These are phyloP conservation scores for Cynocephalus volans DNA, from an alignment of 2,113 vertebrate species.

Conservation along the genomic window DNA sequence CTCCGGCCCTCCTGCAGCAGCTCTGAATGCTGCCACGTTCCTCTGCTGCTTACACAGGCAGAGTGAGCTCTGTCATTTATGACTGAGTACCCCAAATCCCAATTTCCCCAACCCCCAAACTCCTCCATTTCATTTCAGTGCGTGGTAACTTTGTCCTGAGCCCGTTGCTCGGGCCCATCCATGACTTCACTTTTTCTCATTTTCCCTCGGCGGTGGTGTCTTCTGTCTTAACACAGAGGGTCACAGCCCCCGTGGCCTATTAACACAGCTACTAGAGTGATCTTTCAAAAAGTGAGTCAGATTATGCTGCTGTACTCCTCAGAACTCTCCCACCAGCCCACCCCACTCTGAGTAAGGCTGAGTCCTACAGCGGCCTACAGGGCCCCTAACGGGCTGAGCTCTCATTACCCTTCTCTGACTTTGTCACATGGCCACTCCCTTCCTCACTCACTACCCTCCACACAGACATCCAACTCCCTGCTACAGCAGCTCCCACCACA, in stretches of 20 bases:
- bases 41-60: not conserved
- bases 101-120: not conserved
- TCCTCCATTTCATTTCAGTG: not conserved
- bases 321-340: not conserved
- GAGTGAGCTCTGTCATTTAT: not conserved
- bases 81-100: not conserved
- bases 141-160: not conserved
- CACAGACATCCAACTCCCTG: not conserved
- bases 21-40: not conserved
- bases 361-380: not conserved
- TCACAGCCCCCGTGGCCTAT: accelerated
- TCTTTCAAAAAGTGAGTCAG: not conserved
- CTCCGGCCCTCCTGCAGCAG: not conserved
- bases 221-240: not conserved
- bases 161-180: not conserved
- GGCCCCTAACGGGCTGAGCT: not conserved
- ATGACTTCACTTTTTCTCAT: not conserved
- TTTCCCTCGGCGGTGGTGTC: accelerated
- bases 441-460: not conserved
- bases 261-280: not conserved
- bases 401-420: not conserved
- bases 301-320: not conserved
- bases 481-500: not conserved
- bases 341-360: not conserved
- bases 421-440: not conserved